Conservation (phyloP, 2,888 invertebrate genomes). For the Helicoverpa assulta region DNA sequence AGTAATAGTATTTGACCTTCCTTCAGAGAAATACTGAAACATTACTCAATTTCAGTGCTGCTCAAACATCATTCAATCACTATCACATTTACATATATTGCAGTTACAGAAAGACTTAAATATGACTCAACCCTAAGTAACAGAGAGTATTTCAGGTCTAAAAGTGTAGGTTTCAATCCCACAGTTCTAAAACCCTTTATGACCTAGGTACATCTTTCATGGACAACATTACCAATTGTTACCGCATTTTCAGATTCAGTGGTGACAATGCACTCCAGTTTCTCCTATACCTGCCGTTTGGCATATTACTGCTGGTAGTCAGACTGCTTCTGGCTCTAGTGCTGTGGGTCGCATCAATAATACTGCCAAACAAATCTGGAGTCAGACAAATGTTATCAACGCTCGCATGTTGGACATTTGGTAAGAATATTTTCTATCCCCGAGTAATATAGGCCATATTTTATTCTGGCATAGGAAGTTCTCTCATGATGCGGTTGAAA, state of each 20-base stretch:
- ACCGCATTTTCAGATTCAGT: constrained; percentile 84
- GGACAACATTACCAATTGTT: neutral
- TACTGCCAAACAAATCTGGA: constrained; percentile 90
- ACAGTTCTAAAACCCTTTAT: too few species aligned
- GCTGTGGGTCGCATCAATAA: constrained; percentile 89
- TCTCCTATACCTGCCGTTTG: constrained; percentile 90
- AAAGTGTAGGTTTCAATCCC: too few species aligned
- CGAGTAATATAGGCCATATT: neutral
- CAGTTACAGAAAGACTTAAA: too few species aligned
- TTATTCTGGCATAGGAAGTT: too few species aligned
- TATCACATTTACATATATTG: too few species aligned
- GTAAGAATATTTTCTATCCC: constrained; percentile 70
- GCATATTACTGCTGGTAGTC: constrained; percentile 86
- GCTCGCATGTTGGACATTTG: constrained; percentile 91
- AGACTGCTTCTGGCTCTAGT: constrained; percentile 87
- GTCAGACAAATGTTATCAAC: constrained; percentile 89
- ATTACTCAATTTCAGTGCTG: too few species aligned
- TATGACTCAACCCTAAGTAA: too few species aligned
- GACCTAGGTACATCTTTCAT: neutral
- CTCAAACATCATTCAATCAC: too few species aligned
- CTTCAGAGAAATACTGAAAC: too few species aligned
- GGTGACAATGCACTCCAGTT: constrained; percentile 88
- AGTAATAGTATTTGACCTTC: too few species aligned
- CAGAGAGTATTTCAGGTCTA: too few species aligned
- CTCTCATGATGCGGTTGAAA: too few species aligned